These are phyloP conservation scores for Anaspis maculata DNA, from an alignment of 2,888 invertebrate species.

Conservation along the genomic window DNA sequence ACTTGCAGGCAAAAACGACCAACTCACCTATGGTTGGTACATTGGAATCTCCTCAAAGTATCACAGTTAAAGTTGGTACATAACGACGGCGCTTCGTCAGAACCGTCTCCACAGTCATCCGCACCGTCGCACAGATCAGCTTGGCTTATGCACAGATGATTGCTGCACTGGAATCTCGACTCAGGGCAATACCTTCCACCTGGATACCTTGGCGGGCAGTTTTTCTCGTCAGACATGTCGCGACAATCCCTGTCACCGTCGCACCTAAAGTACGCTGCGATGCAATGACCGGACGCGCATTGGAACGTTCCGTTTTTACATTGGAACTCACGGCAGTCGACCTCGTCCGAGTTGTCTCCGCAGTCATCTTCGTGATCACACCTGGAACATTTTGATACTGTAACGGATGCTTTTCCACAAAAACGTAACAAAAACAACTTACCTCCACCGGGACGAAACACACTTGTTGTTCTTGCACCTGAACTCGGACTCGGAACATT, in stretches of 20 bases:
- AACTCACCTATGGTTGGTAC: constrained; percentile 59
- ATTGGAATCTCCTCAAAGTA: constrained; percentile 76
- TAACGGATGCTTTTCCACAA: too few species aligned
- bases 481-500: constrained; percentile 91
- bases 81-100: constrained; percentile 74
- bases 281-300: constrained; percentile 87
- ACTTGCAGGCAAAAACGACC: too few species aligned
- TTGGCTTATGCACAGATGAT: constrained; percentile 84
- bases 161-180: constrained; percentile 84
- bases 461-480: constrained; percentile 79
- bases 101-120: constrained; percentile 87
- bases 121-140: constrained; percentile 88
- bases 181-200: constrained; percentile 83
- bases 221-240: constrained; percentile 83
- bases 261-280: constrained; percentile 79
- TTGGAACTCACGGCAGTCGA: constrained; percentile 71
- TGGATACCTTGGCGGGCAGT: constrained; percentile 82
- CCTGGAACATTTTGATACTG: too few species aligned
- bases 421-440: too few species aligned
- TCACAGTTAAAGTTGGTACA: constrained; percentile 84
- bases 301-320: constrained; percentile 90
- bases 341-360: constrained; percentile 88
- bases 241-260: constrained; percentile 85
- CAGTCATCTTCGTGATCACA: constrained; percentile 97
- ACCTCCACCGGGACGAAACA: constrained; percentile 86